Evolutionary conservation across 2,888 invertebrate genomes (phyloP).

Genomic region (Nomada ferruginata): DNA sequence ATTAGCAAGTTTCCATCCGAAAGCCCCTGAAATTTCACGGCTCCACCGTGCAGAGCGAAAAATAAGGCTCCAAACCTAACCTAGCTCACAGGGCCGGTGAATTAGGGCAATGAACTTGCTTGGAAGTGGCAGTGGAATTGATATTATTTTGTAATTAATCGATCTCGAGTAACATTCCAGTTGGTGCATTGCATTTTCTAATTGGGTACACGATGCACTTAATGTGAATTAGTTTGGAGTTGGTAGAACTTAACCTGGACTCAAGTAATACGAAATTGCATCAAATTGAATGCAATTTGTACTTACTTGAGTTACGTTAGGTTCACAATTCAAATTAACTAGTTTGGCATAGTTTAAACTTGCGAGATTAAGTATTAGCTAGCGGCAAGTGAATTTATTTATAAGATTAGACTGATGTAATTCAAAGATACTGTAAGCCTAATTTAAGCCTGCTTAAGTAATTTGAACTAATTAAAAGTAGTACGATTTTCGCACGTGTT

Average conservation of each 20-base stretch:
- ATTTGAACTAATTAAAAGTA: neutral
- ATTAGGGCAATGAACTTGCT: neutral
- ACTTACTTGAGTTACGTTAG: too few relatives aligned
- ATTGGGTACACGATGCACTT: too few relatives aligned
- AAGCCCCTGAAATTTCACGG: slow-evolving; percentile 9
- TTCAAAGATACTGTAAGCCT: neutral
- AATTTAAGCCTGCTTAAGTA: neutral
- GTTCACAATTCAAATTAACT: neutral
- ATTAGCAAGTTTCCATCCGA: slow-evolving; percentile 55
- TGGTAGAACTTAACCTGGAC: neutral
- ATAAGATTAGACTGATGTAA: neutral
- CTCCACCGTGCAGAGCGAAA: slow-evolving; percentile 14
- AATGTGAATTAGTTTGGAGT: too few relatives aligned
- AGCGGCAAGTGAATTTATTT: neutral
- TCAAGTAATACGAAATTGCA: neutral
- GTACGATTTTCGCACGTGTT: neutral
- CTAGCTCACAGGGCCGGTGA: neutral
- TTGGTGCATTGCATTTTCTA: too few relatives aligned
- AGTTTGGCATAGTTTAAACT: neutral
- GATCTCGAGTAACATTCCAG: too few relatives aligned
- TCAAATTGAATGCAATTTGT: neutral
- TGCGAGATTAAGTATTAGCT: neutral
- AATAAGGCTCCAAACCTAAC: slow-evolving; percentile 17
- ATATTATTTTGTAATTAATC: too few relatives aligned
- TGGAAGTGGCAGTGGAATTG: too few relatives aligned